Conservation (phyloP, 2,113 vertebrate genomes). For the Menidia beryllina region DNA sequence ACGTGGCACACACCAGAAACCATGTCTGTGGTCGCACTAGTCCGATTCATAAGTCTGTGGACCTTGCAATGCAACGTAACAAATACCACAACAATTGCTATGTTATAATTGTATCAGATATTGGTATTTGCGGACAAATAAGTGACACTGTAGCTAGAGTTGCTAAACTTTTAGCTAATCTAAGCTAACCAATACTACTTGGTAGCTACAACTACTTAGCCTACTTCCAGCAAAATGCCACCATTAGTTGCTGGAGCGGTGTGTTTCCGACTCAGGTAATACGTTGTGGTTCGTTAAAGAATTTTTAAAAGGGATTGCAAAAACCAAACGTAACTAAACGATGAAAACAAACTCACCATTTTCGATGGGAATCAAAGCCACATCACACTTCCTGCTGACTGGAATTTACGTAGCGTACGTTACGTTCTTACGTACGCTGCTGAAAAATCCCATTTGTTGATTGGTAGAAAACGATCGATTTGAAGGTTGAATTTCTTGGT, state of each 20-base stretch:
- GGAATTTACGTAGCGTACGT: slow-evolving; percentile 54
- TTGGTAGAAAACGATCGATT: slow-evolving; percentile 45
- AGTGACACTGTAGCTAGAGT: neutral
- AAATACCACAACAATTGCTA: rapidly evolving
- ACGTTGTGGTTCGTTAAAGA: rapidly evolving
- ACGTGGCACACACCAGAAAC: slow-evolving; percentile 66
- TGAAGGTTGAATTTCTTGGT: slow-evolving; percentile 17
- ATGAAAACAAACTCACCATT: slow-evolving; percentile 71
- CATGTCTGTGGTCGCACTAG: neutral
- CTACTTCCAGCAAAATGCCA: neutral
- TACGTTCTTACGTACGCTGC: slow-evolving; percentile 14
- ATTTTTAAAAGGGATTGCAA: neutral
- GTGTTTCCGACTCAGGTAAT: neutral
- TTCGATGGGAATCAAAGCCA: slow-evolving; percentile 72
- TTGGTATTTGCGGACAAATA: neutral
- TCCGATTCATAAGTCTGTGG: neutral
- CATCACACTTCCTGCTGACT: slow-evolving; percentile 77
- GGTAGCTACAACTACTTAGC: slow-evolving; percentile 1
- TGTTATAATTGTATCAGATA: too few species aligned
- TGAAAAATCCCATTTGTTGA: slow-evolving; percentile 1
- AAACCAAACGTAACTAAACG: neutral
- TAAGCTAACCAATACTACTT: slow-evolving; percentile 26
- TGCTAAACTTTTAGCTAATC: slow-evolving; percentile 32
- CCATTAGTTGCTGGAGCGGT: neutral
- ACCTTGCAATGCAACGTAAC: too few species aligned